phyloP scores from a whole-genome alignment of 2,113 vertebrate genomes.

The Nothoprocta pentlandii region DNA sequence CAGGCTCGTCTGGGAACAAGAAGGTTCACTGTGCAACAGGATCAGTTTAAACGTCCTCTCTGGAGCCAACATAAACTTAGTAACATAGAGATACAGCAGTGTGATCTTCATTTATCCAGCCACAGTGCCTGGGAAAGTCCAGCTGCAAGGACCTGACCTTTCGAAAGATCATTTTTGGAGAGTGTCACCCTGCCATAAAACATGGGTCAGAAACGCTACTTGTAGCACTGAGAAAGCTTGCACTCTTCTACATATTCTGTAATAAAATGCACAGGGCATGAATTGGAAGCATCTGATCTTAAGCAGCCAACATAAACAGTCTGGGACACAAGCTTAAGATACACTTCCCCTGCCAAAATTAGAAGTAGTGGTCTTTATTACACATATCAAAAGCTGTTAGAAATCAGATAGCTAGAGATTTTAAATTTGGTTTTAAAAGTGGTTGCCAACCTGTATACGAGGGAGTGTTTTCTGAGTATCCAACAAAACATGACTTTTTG shows the following conservation, averaged over 20 bases:
- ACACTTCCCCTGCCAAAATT: neutral
- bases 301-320: neutral
- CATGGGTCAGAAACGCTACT: neutral
- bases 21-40: accelerated
- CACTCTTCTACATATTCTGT: neutral
- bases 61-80: neutral
- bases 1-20: neutral
- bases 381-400: neutral
- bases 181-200: accelerated
- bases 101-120: neutral
- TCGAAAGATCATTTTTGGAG: neutral
- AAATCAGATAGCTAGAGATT: neutral
- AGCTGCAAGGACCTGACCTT: neutral
- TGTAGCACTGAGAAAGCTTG: neutral
- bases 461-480: neutral
- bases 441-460: neutral
- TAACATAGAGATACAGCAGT: neutral
- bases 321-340: neutral
- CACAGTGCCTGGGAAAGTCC: neutral
- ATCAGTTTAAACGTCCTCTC: neutral
- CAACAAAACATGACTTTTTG: neutral
- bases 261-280: neutral
- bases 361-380: neutral
- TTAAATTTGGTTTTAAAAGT: accelerated
- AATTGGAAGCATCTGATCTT: neutral